Evolutionary conservation across 1,140 invertebrate genomes (phyloP).

Genomic region (Gryllus bimaculatus): DNA sequence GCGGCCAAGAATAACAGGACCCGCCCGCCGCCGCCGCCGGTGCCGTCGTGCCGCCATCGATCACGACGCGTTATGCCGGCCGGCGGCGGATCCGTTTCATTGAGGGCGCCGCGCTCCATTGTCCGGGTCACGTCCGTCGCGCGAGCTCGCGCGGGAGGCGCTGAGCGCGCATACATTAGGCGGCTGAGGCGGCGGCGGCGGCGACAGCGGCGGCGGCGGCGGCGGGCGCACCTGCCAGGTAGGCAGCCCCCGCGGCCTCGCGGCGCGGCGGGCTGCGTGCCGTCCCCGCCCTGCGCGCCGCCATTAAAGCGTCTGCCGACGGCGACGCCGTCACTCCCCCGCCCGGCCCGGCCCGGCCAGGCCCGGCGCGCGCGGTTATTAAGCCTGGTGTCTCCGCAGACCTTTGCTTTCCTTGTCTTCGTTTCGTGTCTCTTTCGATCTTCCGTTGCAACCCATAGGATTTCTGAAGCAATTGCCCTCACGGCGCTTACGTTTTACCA

Average conservation of each 20-base stretch:
- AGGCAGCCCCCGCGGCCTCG: conserved; percentile 10
- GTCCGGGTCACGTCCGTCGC: neutral
- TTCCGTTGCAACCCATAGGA: too few species aligned
- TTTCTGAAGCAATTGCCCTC: too few species aligned
- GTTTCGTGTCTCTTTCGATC: too few species aligned
- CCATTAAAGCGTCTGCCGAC: neutral
- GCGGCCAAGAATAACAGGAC: neutral
- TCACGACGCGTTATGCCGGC: neutral
- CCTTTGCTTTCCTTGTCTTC: neutral
- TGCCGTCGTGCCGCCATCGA: neutral
- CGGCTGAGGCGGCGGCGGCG: conserved; percentile 8
- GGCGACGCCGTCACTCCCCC: neutral
- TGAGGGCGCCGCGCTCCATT: neutral
- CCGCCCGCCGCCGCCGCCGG: too few species aligned
- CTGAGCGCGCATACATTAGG: conserved; percentile 15
- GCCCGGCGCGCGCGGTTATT: neutral
- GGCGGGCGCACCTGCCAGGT: conserved; percentile 6
- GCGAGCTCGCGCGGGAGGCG: neutral
- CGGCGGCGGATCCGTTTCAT: neutral
- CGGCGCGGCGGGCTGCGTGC: neutral
- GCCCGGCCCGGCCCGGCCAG: too few species aligned
- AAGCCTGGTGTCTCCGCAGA: neutral
- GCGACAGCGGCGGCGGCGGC: neutral
- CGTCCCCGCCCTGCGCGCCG: neutral
- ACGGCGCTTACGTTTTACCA: too few species aligned